A percentile compares a stretch with the other conserved stretches of the same genome.
These are phyloP conservation scores for Trachelus iudaicus DNA, from an alignment of 2,888 invertebrate species.

Conservation along the genomic window DNA sequence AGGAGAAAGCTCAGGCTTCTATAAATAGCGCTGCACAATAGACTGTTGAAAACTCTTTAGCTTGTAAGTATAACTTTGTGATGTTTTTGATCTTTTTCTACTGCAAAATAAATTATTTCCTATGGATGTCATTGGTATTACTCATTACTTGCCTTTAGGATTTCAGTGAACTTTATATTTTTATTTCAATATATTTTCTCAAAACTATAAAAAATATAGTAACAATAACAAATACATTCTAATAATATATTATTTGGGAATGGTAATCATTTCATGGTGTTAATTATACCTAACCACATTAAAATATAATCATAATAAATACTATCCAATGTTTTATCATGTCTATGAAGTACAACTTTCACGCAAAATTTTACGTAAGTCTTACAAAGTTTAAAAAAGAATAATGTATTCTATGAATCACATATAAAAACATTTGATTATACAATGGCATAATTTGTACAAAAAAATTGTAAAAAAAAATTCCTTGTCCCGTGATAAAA, in stretches of 20 bases:
- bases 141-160: neutral
- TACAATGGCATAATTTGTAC: neutral
- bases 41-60: conserved; percentile 9
- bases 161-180: neutral
- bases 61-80: neutral
- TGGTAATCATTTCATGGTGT: conserved; percentile 10
- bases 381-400: neutral
- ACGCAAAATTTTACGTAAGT: neutral
- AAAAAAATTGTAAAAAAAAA: neutral
- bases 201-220: conserved; percentile 9
- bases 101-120: conserved; percentile 18
- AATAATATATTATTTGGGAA: conserved; percentile 18
- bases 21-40: conserved; percentile 27
- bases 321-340: neutral
- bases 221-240: conserved; percentile 15
- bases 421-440: neutral
- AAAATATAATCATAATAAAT: neutral
- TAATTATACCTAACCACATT: conserved; percentile 8
- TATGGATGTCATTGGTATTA: neutral
- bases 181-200: neutral
- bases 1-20: conserved; percentile 68
- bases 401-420: neutral
- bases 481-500: neutral
- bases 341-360: neutral
- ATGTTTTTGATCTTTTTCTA: conserved; percentile 19